Evolutionary conservation across 64 coral and sea anemone genomes (phyloP).

Genomic region (Hydrozoanthus tunicans): DNA sequence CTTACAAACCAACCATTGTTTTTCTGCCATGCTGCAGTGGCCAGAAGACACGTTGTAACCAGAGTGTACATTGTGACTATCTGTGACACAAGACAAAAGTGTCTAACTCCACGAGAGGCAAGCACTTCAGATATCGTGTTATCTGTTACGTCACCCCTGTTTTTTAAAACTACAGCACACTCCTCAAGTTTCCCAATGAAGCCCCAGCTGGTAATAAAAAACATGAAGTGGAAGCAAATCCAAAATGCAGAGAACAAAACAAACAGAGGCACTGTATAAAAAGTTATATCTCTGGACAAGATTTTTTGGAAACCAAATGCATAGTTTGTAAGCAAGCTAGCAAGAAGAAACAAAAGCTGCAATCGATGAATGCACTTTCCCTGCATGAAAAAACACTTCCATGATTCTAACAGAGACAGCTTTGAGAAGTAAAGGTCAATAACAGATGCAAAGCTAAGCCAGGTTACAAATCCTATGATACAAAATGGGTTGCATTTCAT

Average conservation of each 20-base stretch:
- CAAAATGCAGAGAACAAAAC: constrained; percentile 69
- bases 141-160: constrained; percentile 74
- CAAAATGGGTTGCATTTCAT: constrained; percentile 96
- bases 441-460: constrained; percentile 78
- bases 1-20: constrained; percentile 78
- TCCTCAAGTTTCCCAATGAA: constrained; percentile 97
- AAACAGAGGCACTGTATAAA: constrained; percentile 82
- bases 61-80: constrained; percentile 83
- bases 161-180: constrained; percentile 71
- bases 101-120: constrained; percentile 85
- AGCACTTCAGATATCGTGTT: constrained; percentile 87
- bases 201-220: constrained; percentile 87
- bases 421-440: constrained; percentile 97
- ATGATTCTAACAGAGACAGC: constrained; percentile 84
- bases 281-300: constrained; percentile 50
- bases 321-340: constrained; percentile 59
- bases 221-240: constrained; percentile 92
- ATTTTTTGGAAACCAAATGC: constrained; percentile 66
- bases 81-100: constrained; percentile 95
- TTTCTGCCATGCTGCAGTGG: constrained; percentile 73
- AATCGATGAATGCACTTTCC: constrained; percentile 72
- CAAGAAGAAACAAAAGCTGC: constrained; percentile 60
- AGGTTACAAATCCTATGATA: constrained; percentile 70
- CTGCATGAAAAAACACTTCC: constrained; percentile 88
- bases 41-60: constrained; percentile 65